These are phyloP conservation scores for Iguana delicatissima DNA, from an alignment of 2,797 vertebrate species.

Conservation along the genomic window DNA sequence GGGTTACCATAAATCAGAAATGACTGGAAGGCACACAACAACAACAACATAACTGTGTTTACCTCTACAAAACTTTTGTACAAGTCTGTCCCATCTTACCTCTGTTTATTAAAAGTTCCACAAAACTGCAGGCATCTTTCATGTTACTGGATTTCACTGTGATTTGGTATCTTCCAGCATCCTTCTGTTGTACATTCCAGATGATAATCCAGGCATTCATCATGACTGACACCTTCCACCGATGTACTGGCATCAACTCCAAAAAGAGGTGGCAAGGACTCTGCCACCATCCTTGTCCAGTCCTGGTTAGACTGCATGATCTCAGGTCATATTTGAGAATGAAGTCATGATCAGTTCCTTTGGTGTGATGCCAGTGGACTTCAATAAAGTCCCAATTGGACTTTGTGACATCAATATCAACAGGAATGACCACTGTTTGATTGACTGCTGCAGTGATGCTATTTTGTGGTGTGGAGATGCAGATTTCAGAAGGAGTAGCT, in stretches of 20 bases:
- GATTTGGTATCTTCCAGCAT: slow-evolving; percentile 29
- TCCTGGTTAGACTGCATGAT: background rate
- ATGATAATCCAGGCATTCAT: slow-evolving; percentile 20
- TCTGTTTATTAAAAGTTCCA: background rate
- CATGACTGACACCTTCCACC: background rate
- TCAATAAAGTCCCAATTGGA: slow-evolving; percentile 1
- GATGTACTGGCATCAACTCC: background rate
- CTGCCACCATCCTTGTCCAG: background rate
- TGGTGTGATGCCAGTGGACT: slow-evolving; percentile 3
- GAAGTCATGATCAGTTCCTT: background rate
- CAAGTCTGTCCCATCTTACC: background rate
- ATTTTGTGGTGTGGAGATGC: background rate
- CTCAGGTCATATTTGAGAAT: background rate
- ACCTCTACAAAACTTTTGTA: background rate
- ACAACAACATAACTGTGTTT: no score
- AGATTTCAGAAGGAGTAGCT: slow-evolving; percentile 12
- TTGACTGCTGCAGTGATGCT: background rate
- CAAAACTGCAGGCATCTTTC: slow-evolving; percentile 12
- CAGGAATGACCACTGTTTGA: background rate
- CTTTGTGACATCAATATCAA: slow-evolving; percentile 1
- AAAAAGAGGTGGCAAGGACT: background rate
- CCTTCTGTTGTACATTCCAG: background rate
- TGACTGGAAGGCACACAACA: no score
- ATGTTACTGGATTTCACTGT: background rate
- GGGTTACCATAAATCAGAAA: no score